These are phyloP conservation scores for Anableps anableps DNA, from an alignment of 2,797 vertebrate species.

Conservation along the genomic window DNA sequence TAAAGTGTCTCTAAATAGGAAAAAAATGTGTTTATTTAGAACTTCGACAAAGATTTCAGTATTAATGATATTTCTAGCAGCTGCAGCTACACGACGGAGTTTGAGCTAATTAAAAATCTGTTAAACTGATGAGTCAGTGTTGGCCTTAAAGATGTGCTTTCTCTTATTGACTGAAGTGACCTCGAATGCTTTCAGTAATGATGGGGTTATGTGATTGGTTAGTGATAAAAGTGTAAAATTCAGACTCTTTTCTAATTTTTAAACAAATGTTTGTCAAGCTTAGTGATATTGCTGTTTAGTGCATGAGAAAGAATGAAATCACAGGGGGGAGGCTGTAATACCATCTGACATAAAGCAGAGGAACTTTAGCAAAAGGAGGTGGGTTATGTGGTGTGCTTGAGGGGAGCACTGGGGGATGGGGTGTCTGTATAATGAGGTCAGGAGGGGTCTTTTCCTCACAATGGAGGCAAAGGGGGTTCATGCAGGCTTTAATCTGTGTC, in stretches of 20 bases:
- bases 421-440: slow-evolving; percentile 78
- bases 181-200: not conserved
- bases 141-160: not conserved
- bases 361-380: slow-evolving; percentile 48
- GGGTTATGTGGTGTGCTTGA: slow-evolving; percentile 33
- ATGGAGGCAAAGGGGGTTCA: slow-evolving; percentile 72
- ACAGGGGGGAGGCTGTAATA: slow-evolving; percentile 24
- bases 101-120: not conserved
- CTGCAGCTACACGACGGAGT: not conserved
- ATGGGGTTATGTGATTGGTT: rapidly evolving
- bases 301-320: not conserved
- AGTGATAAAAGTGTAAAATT: not conserved
- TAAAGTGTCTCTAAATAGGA: no score
- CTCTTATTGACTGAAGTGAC: rapidly evolving
- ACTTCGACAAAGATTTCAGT: not conserved
- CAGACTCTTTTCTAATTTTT: not conserved
- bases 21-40: not conserved
- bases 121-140: not conserved
- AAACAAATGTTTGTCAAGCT: not conserved
- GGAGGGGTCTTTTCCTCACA: slow-evolving; percentile 73
- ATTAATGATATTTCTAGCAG: not conserved
- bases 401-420: slow-evolving; percentile 67
- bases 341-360: slow-evolving; percentile 51
- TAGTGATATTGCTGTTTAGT: not conserved
- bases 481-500: slow-evolving; percentile 70